These are phyloP conservation scores for Dipodomys ordii DNA, from an alignment of 2,113 vertebrate genomes.

Conservation along the genomic window DNA sequence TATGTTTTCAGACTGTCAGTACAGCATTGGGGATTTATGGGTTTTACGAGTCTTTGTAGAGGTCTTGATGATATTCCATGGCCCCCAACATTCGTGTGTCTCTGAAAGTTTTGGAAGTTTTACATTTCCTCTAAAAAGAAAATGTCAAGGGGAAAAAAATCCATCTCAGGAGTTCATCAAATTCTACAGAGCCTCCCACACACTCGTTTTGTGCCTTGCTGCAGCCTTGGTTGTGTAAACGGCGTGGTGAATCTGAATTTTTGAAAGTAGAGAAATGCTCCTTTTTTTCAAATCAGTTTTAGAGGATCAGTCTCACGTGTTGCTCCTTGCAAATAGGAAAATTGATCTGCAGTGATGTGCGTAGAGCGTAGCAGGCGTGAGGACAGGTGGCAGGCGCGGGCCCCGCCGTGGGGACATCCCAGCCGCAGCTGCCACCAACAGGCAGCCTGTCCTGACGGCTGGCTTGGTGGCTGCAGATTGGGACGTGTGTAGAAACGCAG, in stretches of 20 bases:
- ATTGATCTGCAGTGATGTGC: conserved; percentile 20
- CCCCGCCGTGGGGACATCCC: background rate
- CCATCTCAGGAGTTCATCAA: background rate
- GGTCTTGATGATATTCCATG: conserved; percentile 42
- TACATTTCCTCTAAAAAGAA: background rate
- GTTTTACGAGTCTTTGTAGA: background rate
- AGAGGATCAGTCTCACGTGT: background rate
- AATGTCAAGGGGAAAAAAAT: background rate
- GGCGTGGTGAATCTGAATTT: background rate
- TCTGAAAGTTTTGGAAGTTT: conserved; percentile 50
- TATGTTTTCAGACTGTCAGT: conserved; percentile 11
- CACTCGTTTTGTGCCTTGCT: background rate
- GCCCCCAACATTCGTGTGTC: background rate
- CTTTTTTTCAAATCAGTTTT: conserved; percentile 47
- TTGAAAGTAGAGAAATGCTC: background rate
- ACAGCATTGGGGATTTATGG: background rate
- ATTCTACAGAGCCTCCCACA: background rate
- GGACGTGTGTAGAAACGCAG: background rate
- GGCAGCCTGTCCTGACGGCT: background rate
- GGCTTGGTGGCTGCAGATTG: background rate
- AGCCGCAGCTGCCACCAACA: background rate
- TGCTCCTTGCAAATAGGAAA: conserved; percentile 36
- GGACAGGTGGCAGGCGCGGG: background rate
- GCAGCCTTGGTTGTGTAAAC: background rate
- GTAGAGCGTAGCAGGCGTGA: background rate